Evolutionary conservation across 2,888 invertebrate genomes (phyloP), one percentile per base, ranked within the genome.

Genomic region (Anaspis maculata): DNA sequence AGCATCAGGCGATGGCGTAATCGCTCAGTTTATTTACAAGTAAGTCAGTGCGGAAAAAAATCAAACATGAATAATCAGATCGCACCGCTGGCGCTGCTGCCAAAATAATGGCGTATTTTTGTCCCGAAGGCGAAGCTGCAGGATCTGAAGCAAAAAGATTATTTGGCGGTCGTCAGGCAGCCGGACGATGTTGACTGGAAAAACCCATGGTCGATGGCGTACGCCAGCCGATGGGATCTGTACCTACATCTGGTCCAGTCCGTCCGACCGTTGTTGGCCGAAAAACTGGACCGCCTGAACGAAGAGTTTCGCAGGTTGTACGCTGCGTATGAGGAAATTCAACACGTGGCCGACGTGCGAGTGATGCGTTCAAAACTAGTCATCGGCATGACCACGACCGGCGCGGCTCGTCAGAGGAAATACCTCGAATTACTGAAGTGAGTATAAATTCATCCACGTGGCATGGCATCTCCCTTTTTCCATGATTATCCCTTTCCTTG

Each of bases 301-400:
- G 26, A 15, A 9, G 31, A 38, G 7, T 61, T 57, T 48, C 44
- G 41, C 13, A 25, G 22, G 10, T 30, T 39, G 5, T 55, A 42
- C 39, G 36, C 41, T 29, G 30, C 73, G 37, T 56, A 72, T 25
- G 69, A 68, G 7, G 75, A 75, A 34, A 57, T 74, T 15, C 66
- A 68, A 2, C 69, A 70, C 1, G 66, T 77, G 3, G 70, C 72
- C 27, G 77, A 81, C 42, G 68, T 72, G 3, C 69, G 73, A 45
- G 62, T 72, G 22, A 68, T 77, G 52, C 68, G 63, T 35, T 51
- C 65, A 0, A 71, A 70, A 7, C 57, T 73, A 22, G 72, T 84
- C 2, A 69, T 86, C 13, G 86, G 83, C 1, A 78, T 84, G 61
- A 89, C 88, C 3, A 87, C 87, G 1, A 79, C 83, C 0, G 76